These are phyloP conservation scores for Eudasyphora cyanicolor DNA, from an alignment of 2,888 invertebrate species.

Conservation along the genomic window DNA sequence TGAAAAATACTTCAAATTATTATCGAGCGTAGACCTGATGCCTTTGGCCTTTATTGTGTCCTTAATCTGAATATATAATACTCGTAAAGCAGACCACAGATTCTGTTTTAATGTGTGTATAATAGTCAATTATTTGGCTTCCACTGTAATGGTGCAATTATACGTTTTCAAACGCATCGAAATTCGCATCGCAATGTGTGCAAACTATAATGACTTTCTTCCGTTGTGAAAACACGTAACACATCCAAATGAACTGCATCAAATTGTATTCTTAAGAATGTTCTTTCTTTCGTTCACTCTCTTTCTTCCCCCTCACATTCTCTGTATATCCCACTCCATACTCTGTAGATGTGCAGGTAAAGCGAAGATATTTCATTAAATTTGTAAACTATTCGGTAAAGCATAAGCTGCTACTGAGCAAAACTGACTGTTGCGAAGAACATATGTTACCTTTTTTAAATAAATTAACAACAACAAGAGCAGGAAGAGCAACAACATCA, in stretches of 20 bases:
- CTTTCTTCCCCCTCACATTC: too few species aligned
- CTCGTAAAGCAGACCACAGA: too few species aligned
- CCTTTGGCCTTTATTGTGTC: too few species aligned
- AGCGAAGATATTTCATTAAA: slow-evolving; percentile 8
- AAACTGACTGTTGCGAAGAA: not conserved
- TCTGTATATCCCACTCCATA: too few species aligned
- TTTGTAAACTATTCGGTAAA: slow-evolving; percentile 4
- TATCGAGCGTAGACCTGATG: too few species aligned
- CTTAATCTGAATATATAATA: too few species aligned
- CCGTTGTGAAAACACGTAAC: not conserved
- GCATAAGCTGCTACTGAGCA: not conserved
- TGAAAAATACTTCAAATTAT: too few species aligned
- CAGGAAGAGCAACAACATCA: not conserved
- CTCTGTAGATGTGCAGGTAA: not conserved
- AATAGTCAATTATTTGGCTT: not conserved
- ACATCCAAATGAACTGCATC: not conserved
- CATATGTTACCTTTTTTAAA: not conserved
- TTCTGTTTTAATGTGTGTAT: too few species aligned
- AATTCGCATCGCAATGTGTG: not conserved
- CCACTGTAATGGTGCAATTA: not conserved
- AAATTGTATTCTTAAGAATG: slow-evolving; percentile 10
- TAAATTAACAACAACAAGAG: not conserved
- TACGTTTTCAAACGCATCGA: not conserved
- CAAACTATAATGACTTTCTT: slow-evolving; percentile 7
- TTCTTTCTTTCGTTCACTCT: not conserved